Conservation (phyloP, 2,797 vertebrate genomes). For the Epinephelus coioides region DNA sequence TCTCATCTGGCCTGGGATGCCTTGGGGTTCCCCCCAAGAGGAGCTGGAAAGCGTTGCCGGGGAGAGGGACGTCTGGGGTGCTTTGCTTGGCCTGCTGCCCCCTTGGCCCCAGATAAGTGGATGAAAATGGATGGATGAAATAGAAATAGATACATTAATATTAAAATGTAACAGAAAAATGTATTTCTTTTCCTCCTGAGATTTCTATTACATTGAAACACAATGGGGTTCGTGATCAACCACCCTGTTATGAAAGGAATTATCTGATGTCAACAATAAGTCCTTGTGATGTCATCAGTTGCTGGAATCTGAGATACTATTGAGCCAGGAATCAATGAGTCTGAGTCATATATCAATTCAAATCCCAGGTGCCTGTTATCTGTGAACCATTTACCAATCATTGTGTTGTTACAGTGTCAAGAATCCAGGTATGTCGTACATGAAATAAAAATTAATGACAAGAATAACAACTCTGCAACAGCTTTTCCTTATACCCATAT, state of each 20-base stretch:
- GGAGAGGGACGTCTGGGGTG: too few species aligned
- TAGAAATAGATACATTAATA: background rate
- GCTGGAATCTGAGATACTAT: conserved; percentile 22
- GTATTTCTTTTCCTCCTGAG: too few species aligned
- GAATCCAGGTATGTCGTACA: background rate
- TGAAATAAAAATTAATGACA: background rate
- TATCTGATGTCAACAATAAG: conserved; percentile 4
- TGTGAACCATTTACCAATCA: background rate
- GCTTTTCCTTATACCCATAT: background rate
- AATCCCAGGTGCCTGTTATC: background rate
- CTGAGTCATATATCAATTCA: background rate
- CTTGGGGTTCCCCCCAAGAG: too few species aligned
- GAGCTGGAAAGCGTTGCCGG: too few species aligned
- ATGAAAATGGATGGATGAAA: too few species aligned
- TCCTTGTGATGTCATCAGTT: background rate
- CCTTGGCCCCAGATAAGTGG: too few species aligned
- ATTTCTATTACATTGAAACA: background rate
- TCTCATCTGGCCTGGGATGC: too few species aligned
- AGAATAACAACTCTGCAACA: background rate
- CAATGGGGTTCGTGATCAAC: background rate
- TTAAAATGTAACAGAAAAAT: background rate
- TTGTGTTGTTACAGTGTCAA: background rate
- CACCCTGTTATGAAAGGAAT: background rate
- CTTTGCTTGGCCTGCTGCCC: too few species aligned
- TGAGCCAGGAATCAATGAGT: conserved; percentile 22